Percentiles rank a stretch among this genome's conserved stretches.
phyloP scores from a whole-genome alignment of 2,113 vertebrate genomes.

The Sorex fumeus region DNA sequence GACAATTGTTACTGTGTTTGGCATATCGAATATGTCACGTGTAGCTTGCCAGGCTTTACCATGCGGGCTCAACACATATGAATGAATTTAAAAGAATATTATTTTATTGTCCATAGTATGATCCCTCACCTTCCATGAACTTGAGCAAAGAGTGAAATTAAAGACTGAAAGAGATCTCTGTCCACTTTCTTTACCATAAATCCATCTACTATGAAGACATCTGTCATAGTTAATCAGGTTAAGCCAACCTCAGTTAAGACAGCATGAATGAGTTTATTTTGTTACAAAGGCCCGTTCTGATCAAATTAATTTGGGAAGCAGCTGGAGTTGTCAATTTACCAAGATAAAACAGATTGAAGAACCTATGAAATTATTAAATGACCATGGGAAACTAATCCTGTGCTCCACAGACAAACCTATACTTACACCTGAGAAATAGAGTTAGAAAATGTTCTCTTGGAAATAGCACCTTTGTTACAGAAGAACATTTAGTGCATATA shows the following conservation, averaged over 20 bases:
- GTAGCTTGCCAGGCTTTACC: no score
- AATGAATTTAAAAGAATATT: not conserved
- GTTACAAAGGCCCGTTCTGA: constrained; percentile 6
- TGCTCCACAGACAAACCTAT: not conserved
- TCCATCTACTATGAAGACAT: constrained; percentile 49
- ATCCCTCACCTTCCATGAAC: not conserved
- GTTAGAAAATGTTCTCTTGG: not conserved
- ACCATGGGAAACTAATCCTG: not conserved
- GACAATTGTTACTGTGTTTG: no score
- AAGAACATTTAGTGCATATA: not conserved
- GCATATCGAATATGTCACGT: no score
- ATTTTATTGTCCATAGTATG: not conserved
- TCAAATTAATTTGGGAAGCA: constrained; percentile 58
- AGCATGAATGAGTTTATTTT: constrained; percentile 57
- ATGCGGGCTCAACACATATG: rapidly evolving
- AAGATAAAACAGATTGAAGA: constrained; percentile 54
- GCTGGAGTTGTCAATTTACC: constrained; percentile 37
- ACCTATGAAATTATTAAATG: constrained; percentile 14
- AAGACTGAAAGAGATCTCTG: not conserved
- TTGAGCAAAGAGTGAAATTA: not conserved
- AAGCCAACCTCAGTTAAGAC: constrained; percentile 17
- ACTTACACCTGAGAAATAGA: not conserved
- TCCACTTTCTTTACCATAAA: constrained; percentile 20
- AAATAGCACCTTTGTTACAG: not conserved
- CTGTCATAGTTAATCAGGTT: constrained; percentile 60